Conservation (phyloP, 2,888 invertebrate genomes). For the Hyposoter dolosus region DNA sequence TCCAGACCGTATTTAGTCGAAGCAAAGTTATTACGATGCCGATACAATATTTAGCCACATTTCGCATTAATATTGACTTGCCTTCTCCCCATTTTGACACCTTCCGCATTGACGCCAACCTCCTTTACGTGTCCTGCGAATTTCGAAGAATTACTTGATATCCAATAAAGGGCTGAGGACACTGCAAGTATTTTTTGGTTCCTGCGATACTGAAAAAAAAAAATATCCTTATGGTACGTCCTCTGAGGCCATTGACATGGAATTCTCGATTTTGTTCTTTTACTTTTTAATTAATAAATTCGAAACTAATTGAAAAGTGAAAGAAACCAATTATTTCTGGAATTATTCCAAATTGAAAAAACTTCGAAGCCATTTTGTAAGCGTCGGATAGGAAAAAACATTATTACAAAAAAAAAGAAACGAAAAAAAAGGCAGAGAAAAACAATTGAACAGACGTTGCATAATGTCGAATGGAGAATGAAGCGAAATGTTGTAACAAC, state of each 20-base stretch:
- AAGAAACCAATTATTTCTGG: not conserved
- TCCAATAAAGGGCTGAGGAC: not conserved
- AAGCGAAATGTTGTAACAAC: constrained; percentile 15
- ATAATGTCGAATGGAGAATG: constrained; percentile 15
- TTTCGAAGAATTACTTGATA: not conserved
- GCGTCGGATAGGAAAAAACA: not conserved
- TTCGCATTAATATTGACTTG: constrained; percentile 19
- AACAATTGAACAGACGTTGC: constrained; percentile 1
- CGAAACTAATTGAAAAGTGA: too few species aligned
- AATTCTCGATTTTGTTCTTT: not conserved
- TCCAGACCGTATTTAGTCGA: constrained; percentile 18
- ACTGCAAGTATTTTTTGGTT: not conserved
- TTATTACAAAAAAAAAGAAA: not conserved
- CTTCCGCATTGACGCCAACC: not conserved
- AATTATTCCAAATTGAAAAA: not conserved
- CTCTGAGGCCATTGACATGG: not conserved
- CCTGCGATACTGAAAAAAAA: not conserved
- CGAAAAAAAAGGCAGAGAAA: not conserved
- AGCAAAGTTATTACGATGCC: constrained; percentile 43
- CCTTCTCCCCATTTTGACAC: not conserved
- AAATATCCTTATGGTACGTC: not conserved
- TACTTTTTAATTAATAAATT: not conserved
- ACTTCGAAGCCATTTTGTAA: not conserved
- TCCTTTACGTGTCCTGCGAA: not conserved
- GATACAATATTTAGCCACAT: constrained; percentile 50